Percentiles rank a stretch among this genome's conserved stretches.
These are phyloP conservation scores for Bathybates hornii DNA, from an alignment of 2,113 vertebrate species.

Conservation along the genomic window DNA sequence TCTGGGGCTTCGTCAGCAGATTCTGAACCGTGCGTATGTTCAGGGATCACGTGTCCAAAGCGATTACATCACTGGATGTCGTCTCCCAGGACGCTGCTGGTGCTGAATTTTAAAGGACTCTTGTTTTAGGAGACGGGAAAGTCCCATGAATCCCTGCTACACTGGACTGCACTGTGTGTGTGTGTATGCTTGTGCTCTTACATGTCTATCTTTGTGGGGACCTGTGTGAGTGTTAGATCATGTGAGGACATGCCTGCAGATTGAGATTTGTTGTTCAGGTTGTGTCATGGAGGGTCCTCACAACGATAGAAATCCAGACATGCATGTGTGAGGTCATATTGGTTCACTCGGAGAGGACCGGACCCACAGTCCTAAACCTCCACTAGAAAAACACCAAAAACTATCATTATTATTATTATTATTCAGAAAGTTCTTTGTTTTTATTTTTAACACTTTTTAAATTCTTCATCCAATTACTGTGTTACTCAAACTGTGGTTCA, in stretches of 20 bases:
- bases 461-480: not conserved
- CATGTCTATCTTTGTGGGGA: not conserved
- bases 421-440: not conserved
- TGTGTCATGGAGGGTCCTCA: not conserved
- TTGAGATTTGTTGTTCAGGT: not conserved
- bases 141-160: not conserved
- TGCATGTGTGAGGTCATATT: not conserved
- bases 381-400: not conserved
- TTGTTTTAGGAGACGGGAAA: slow-evolving; percentile 15
- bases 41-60: not conserved
- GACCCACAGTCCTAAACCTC: not conserved
- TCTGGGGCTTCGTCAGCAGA: not conserved
- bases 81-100: not conserved
- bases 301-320: not conserved
- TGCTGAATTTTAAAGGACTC: slow-evolving; percentile 1
- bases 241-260: not conserved
- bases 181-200: not conserved
- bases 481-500: not conserved
- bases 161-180: not conserved
- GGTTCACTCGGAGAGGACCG: not conserved
- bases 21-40: not conserved
- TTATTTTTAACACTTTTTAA: not conserved
- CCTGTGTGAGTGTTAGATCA: not conserved
- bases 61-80: not conserved
- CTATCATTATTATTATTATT: not conserved